Conservation (phyloP, 2,888 invertebrate species). For the Ophonus ardosiacus region DNA sequence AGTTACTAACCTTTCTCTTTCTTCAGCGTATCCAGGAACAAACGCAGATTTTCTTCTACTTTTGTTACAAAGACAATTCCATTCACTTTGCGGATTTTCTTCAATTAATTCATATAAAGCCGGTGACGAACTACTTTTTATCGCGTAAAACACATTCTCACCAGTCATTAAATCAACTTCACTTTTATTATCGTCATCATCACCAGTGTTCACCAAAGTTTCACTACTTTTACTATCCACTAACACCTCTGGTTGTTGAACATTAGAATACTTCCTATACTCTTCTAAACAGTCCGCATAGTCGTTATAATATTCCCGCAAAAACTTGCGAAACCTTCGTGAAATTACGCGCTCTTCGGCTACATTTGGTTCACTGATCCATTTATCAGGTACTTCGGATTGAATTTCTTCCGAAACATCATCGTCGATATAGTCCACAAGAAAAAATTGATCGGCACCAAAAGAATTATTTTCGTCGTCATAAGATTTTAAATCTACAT, state of each 20-base stretch:
- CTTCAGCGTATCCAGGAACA: slow-evolving; percentile 68
- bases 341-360: slow-evolving; percentile 68
- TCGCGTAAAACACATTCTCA: slow-evolving; percentile 74
- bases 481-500: slow-evolving; percentile 70
- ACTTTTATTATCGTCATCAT: slow-evolving; percentile 50
- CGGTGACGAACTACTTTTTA: slow-evolving; percentile 79
- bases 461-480: slow-evolving; percentile 69
- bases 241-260: slow-evolving; percentile 63
- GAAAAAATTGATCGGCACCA: slow-evolving; percentile 73
- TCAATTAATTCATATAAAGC: slow-evolving; percentile 73
- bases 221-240: slow-evolving; percentile 61
- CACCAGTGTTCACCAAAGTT: slow-evolving; percentile 47
- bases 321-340: slow-evolving; percentile 70
- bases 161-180: slow-evolving; percentile 63
- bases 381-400: slow-evolving; percentile 68
- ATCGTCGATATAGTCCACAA: slow-evolving; percentile 71
- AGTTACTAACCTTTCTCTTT: slow-evolving; percentile 66
- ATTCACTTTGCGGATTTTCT: slow-evolving; percentile 20
- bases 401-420: slow-evolving; percentile 64
- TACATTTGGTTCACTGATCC: slow-evolving; percentile 72
- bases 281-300: slow-evolving; percentile 81
- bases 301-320: slow-evolving; percentile 82
- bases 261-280: slow-evolving; percentile 71
- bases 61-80: slow-evolving; percentile 72
- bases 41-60: slow-evolving; percentile 79